Conservation (phyloP, 2,888 invertebrate genomes). For the Zele albiditarsus region DNA sequence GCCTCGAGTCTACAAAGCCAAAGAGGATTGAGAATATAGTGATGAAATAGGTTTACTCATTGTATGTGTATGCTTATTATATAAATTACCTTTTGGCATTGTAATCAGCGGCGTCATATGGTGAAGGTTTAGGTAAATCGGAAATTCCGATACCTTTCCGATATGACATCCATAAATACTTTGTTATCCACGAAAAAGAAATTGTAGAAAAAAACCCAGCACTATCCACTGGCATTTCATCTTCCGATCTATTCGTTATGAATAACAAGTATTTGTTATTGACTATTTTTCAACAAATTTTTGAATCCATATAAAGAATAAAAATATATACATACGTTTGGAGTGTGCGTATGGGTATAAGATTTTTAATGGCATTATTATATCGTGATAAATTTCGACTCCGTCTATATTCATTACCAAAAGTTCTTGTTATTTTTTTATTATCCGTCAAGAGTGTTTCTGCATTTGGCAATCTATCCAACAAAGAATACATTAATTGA, state of each 20-base stretch:
- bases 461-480: not conserved
- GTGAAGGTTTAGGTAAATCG: slow-evolving; percentile 71
- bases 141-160: slow-evolving; percentile 70
- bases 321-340: slow-evolving; percentile 53
- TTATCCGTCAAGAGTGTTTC: not conserved
- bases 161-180: slow-evolving; percentile 74
- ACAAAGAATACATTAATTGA: not conserved
- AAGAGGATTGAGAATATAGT: slow-evolving; percentile 7
- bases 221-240: slow-evolving; percentile 71
- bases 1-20: slow-evolving; percentile 71
- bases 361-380: slow-evolving; percentile 60
- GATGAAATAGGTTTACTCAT: not conserved
- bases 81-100: slow-evolving; percentile 73
- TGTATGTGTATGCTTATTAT: no score
- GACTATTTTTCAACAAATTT: not conserved
- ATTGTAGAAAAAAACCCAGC: slow-evolving; percentile 74
- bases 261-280: not conserved
- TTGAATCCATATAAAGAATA: not conserved
- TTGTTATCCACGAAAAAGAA: slow-evolving; percentile 75
- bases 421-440: slow-evolving; percentile 16
- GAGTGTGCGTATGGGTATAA: slow-evolving; percentile 62
- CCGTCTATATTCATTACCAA: slow-evolving; percentile 45
- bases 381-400: slow-evolving; percentile 56
- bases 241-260: slow-evolving; percentile 48
- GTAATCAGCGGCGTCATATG: slow-evolving; percentile 73